Evolutionary conservation across 2,888 invertebrate species (phyloP).

Genomic region (Minunthozetes semirufus): DNA sequence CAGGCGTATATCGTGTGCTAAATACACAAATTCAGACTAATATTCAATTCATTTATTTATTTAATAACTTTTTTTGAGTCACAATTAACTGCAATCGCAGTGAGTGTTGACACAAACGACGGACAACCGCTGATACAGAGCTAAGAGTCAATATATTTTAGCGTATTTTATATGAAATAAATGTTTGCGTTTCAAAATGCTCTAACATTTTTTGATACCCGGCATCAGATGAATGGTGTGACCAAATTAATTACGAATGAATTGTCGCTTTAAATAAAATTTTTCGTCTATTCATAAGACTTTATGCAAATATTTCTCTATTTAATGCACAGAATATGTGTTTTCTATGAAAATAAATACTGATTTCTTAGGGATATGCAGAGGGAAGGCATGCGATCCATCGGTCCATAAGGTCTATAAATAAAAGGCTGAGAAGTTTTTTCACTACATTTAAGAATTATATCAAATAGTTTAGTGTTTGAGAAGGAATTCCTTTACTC

Average conservation of each 20-base stretch:
- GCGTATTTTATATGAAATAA: background rate
- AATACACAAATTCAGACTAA: background rate
- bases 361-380: background rate
- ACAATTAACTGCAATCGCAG: no score
- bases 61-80: background rate
- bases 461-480: background rate
- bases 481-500: background rate
- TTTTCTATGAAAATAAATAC: background rate
- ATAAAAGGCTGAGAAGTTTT: background rate
- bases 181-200: background rate
- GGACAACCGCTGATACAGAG: background rate
- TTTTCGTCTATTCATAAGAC: background rate
- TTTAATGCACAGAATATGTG: background rate
- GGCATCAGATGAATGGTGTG: background rate
- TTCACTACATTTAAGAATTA: conserved; percentile 20
- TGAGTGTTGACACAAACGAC: background rate
- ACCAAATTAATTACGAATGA: conserved; percentile 15
- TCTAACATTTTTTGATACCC: background rate
- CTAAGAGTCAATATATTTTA: background rate
- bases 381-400: no score
- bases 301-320: conserved; percentile 7
- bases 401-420: background rate
- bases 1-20: conserved; percentile 1
- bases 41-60: background rate
- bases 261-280: background rate